phyloP scores from a whole-genome alignment of 2,888 invertebrate genomes.

The Andrena camellia region DNA sequence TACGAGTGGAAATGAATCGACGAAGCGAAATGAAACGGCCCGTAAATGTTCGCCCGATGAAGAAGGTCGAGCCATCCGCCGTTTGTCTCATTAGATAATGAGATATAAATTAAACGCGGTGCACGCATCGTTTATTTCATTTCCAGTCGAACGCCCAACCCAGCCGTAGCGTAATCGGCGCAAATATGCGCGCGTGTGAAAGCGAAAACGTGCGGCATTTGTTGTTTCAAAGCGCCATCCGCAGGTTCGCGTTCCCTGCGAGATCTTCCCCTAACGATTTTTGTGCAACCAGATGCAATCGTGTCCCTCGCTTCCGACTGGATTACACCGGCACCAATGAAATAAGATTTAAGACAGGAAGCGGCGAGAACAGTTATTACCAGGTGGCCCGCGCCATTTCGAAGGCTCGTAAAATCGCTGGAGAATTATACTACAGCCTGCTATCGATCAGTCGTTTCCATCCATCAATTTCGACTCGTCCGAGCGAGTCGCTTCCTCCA shows the following conservation, averaged over 20 bases:
- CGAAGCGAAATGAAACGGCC: neutral
- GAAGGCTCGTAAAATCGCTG: constrained; percentile 38
- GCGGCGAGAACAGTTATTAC: constrained; percentile 12
- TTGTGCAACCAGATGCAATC: no score
- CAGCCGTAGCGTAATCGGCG: neutral
- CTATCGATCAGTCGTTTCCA: constrained; percentile 21
- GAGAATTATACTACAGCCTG: constrained; percentile 12
- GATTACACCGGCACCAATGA: constrained; percentile 2
- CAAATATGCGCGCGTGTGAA: constrained; percentile 24
- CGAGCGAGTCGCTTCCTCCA: constrained; percentile 27
- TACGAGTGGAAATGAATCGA: neutral
- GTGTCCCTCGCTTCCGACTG: neutral
- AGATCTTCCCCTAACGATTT: neutral
- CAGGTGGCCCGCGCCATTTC: constrained; percentile 14
- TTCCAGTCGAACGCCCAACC: constrained; percentile 37
- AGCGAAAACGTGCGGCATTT: neutral
- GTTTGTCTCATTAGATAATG: constrained; percentile 49
- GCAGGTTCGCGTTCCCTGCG: no score
- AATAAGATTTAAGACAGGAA: constrained; percentile 30
- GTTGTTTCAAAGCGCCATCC: no score
- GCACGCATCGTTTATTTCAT: constrained; percentile 39
- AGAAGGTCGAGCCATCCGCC: constrained; percentile 22
- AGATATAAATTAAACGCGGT: constrained; percentile 49
- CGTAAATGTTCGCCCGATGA: constrained; percentile 27
- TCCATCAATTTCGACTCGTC: constrained; percentile 43